Evolutionary conservation across 2,888 invertebrate species (phyloP), one percentile per base, ranked within the genome.

Genomic region (Thymelicus lineola): DNA sequence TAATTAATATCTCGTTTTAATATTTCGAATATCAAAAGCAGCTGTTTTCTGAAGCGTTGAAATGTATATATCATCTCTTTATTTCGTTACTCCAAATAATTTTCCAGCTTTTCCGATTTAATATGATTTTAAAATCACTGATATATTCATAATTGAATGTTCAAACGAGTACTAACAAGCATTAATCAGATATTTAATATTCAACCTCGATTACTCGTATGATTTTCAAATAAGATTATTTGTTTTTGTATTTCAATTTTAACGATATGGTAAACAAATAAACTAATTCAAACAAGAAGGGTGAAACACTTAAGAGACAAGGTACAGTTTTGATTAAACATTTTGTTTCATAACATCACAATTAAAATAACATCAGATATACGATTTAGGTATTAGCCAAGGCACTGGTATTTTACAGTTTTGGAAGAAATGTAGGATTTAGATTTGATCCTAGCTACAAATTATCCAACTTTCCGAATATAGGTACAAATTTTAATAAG

Each of bases 401-500:
- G 93, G 93, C 93, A 93, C 93, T 91, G 87, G 90, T 80, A 85
- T 84, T 87, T 86, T 83, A 88, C 82, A 83, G 83, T 84, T 86
- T 89, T 90, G 85, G 91, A 92, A 93, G 91, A 90, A 87, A 87
- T 88, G 85, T 85, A 88, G 88, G 88, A 87, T 87, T 88, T 90
- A 93, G 93, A 93, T 93, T 93, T 89, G 87, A 93, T 92, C 92
- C 93, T 93, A 93, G 86, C 93, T 93, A 93, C 87, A 89, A 90
- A 91, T 91, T 90, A 92, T 91, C 85, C 91, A 93, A 93, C 93
- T 93, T 93, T 93, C 93, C 93, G 93, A 93, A 90, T 91, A 90
- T 89, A 91, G 91, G 91, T 91, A 92, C 91, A 91, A 91, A 86
- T 89, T 88, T 89, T 90, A 87, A 88, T 91, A 91, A 91, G 92